phyloP scores from a whole-genome alignment of 2,888 invertebrate genomes.

The Xiphydria camelus region DNA sequence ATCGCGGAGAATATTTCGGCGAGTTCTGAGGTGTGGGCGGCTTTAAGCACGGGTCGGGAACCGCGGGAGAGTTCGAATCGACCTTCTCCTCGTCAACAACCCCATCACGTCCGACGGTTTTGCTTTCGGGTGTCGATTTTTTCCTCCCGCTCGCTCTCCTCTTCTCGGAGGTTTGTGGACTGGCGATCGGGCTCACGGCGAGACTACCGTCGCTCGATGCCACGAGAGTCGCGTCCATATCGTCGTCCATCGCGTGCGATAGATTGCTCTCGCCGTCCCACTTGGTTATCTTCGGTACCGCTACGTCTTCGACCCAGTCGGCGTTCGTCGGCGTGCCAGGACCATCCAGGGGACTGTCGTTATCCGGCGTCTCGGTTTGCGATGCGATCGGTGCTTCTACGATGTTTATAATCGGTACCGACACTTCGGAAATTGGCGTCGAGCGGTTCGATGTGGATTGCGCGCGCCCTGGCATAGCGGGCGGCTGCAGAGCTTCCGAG shows the following conservation, averaged over 20 bases:
- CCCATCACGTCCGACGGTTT: too few species aligned
- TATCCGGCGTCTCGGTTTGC: constrained; percentile 13
- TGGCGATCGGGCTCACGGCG: constrained; percentile 24
- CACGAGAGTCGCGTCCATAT: constrained; percentile 27
- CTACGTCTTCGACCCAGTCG: constrained; percentile 30
- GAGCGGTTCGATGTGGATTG: neutral
- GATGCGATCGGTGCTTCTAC: constrained; percentile 15
- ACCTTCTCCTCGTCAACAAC: constrained; percentile 13
- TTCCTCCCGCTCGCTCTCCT: constrained; percentile 45
- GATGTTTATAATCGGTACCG: constrained; percentile 34
- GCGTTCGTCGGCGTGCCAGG: constrained; percentile 45
- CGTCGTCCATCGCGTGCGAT: constrained; percentile 35
- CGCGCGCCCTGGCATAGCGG: too few species aligned
- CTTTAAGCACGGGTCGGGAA: constrained; percentile 18
- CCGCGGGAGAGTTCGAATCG: too few species aligned
- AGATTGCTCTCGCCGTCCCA: constrained; percentile 47
- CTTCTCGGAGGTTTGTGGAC: constrained; percentile 43
- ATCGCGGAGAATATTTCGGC: constrained; percentile 24
- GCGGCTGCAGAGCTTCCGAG: too few species aligned
- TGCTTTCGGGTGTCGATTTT: constrained; percentile 31
- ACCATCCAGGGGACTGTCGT: constrained; percentile 27
- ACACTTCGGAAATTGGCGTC: constrained; percentile 16
- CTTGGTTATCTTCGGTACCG: constrained; percentile 35
- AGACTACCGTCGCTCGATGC: constrained; percentile 20
- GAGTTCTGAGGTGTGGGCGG: constrained; percentile 18